Conservation (phyloP, 2,797 vertebrate species). For the Macroramphosus scolopax region DNA sequence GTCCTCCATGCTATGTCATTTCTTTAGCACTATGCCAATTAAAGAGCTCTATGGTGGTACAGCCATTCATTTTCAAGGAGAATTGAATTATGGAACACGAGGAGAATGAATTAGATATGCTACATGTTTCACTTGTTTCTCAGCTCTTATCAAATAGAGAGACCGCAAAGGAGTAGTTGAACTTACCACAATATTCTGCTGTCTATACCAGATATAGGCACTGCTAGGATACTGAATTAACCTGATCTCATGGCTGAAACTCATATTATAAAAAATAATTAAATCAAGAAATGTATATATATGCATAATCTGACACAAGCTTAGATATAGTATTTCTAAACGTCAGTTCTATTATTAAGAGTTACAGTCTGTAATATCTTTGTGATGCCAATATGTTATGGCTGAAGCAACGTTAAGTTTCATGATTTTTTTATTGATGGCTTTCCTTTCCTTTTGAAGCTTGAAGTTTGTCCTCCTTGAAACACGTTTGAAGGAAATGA, state of each 20-base stretch:
- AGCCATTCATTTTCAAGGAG: conserved; percentile 67
- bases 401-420: too few relatives aligned
- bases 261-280: conserved; percentile 1
- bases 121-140: conserved; percentile 60
- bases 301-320: background rate
- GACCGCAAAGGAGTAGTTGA: conserved; percentile 22
- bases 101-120: conserved; percentile 69
- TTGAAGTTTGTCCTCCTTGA: conserved; percentile 17
- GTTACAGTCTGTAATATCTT: too few relatives aligned
- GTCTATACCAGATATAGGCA: conserved; percentile 3
- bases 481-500: conserved; percentile 20
- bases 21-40: conserved; percentile 69
- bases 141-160: conserved; percentile 42
- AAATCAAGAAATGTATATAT: background rate
- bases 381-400: background rate
- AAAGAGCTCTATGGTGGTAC: conserved; percentile 63
- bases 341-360: background rate
- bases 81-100: conserved; percentile 71
- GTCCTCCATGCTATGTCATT: conserved; percentile 73
- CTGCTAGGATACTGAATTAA: conserved; percentile 8
- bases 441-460: too few relatives aligned
- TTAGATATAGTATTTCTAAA: background rate
- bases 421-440: background rate
- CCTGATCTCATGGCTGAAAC: conserved; percentile 5
- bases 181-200: conserved; percentile 11